Conservation (phyloP, 2,888 invertebrate species). For the Caenorhabditis panamensis region DNA sequence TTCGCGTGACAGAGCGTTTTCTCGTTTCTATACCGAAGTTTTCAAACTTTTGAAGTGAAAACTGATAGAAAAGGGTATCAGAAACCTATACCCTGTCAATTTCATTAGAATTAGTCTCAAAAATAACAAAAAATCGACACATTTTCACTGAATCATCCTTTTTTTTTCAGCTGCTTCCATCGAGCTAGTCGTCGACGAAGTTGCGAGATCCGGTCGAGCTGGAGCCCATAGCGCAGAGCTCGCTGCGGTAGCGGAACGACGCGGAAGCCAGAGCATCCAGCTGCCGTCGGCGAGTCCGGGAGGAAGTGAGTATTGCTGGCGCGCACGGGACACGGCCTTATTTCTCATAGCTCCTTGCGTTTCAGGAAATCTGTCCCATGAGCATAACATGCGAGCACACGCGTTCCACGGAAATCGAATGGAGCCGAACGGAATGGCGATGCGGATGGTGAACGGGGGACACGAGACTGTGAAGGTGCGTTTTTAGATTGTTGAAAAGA, state of each 20-base stretch:
- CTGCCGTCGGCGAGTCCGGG: conserved; percentile 44
- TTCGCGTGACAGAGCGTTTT: too few relatives aligned
- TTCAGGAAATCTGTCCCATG: conserved; percentile 58
- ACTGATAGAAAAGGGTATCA: too few relatives aligned
- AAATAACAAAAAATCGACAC: too few relatives aligned
- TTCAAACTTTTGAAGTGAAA: too few relatives aligned
- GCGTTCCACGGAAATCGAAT: conserved; percentile 59
- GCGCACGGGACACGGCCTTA: conserved; percentile 1
- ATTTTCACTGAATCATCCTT: too few relatives aligned
- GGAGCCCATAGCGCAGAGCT: conserved; percentile 29
- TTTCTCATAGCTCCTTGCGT: conserved; percentile 34
- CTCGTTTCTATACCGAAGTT: too few relatives aligned
- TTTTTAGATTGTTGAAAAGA: not conserved
- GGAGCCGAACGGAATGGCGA: conserved; percentile 40
- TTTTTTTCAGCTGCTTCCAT: conserved; percentile 43
- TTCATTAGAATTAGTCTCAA: too few relatives aligned
- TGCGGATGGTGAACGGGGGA: conserved; percentile 48
- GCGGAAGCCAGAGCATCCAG: conserved; percentile 34
- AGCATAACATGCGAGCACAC: conserved; percentile 62
- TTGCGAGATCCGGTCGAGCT: conserved; percentile 37
- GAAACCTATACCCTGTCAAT: too few relatives aligned
- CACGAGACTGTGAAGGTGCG: conserved; percentile 32
- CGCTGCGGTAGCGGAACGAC: conserved; percentile 32
- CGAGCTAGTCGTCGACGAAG: conserved; percentile 53
- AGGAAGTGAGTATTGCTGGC: conserved; percentile 44